These are phyloP conservation scores for Mohoua ochrocephala DNA, from an alignment of 2,113 vertebrate genomes.

Conservation along the genomic window DNA sequence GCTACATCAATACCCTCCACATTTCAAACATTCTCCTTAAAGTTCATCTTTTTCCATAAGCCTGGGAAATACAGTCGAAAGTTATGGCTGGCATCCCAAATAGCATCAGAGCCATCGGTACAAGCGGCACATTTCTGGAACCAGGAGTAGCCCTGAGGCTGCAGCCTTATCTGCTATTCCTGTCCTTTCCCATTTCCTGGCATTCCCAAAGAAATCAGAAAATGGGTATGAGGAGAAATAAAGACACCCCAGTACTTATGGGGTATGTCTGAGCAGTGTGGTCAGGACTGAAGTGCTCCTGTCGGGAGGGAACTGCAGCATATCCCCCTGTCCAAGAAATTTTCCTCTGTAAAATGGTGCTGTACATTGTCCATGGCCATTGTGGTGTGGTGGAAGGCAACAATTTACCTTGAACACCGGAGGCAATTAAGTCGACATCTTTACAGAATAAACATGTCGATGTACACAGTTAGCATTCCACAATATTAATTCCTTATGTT, in stretches of 20 bases:
- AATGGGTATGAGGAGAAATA: neutral
- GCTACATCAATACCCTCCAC: neutral
- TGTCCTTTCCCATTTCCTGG: neutral
- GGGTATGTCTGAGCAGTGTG: neutral
- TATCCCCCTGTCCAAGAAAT: too few species aligned
- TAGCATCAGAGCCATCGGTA: fast-evolving
- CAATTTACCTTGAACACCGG: neutral
- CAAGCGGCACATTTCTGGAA: neutral
- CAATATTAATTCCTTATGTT: neutral
- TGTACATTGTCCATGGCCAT: neutral
- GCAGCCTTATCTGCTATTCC: neutral
- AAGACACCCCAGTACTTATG: neutral
- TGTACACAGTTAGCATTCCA: neutral
- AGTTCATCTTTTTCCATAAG: neutral
- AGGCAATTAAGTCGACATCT: neutral
- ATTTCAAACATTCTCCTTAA: neutral
- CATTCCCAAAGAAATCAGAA: neutral
- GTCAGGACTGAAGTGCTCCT: neutral
- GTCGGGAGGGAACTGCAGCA: neutral
- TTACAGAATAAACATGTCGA: neutral
- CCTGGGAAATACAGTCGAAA: neutral
- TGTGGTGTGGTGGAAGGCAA: neutral
- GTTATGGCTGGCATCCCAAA: neutral
- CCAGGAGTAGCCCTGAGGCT: fast-evolving
- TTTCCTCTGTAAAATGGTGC: neutral